Conservation (phyloP, 2,888 invertebrate species). For the Agrenia bidenticulata region DNA sequence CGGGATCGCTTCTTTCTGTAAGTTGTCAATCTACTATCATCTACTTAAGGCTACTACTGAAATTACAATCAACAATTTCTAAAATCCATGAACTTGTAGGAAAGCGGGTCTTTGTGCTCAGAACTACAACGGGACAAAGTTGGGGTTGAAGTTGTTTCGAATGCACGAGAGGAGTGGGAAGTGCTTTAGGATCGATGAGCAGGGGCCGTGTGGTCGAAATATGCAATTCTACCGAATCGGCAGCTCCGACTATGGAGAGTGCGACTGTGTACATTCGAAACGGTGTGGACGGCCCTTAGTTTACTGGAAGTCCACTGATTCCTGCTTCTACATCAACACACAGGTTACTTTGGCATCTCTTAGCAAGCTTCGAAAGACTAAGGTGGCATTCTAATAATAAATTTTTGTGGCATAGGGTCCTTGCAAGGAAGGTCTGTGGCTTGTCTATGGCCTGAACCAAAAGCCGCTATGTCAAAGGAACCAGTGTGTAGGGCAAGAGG, state of each 20-base stretch:
- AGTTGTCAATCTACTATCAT: too few species aligned
- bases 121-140: slow-evolving; percentile 37
- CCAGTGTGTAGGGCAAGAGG: slow-evolving; percentile 25
- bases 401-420: slow-evolving; percentile 48
- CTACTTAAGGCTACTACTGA: too few species aligned
- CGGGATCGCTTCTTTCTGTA: too few species aligned
- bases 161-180: slow-evolving; percentile 35
- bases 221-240: slow-evolving; percentile 48
- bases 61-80: too few species aligned
- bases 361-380: too few species aligned
- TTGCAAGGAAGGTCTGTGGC: slow-evolving; percentile 47
- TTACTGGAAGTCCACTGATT: slow-evolving; percentile 49
- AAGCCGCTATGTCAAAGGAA: slow-evolving; percentile 43
- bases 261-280: slow-evolving; percentile 47
- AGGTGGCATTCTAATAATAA: too few species aligned
- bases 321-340: slow-evolving; percentile 48
- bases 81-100: slow-evolving; percentile 10
- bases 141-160: slow-evolving; percentile 36
- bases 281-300: slow-evolving; percentile 49
- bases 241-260: slow-evolving; percentile 45
- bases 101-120: slow-evolving; percentile 38
- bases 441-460: slow-evolving; percentile 46
- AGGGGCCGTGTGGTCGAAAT: slow-evolving; percentile 48
- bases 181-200: slow-evolving; percentile 46
- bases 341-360: slow-evolving; percentile 32